A percentile compares a stretch with the other conserved stretches of the same genome.
phyloP scores from a whole-genome alignment of 2,113 vertebrate genomes.

The Clarias batrachus region DNA sequence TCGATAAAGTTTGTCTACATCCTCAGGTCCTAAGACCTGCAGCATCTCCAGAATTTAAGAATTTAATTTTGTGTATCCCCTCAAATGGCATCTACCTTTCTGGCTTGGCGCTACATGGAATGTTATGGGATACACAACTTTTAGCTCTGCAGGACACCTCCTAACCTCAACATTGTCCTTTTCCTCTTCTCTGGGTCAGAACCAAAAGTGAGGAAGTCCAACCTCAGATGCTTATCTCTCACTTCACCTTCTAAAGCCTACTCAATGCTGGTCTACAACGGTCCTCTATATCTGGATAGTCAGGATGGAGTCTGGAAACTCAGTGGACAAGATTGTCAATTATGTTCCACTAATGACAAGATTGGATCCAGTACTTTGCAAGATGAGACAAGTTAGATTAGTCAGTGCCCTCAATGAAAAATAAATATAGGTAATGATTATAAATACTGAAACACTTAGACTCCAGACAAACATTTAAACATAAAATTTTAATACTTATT shows the following conservation, averaged over 20 bases:
- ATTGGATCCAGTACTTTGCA: slow-evolving; percentile 63
- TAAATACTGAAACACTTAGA: not conserved
- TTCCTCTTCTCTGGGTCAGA: slow-evolving; percentile 68
- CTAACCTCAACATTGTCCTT: slow-evolving; percentile 58
- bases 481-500: not conserved
- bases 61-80: slow-evolving; percentile 31
- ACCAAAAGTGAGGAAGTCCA: not conserved
- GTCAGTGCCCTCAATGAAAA: slow-evolving; percentile 62
- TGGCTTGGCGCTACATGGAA: slow-evolving; percentile 76
- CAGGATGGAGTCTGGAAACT: slow-evolving; percentile 33
- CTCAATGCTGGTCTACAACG: slow-evolving; percentile 56
- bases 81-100: slow-evolving; percentile 65
- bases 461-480: not conserved
- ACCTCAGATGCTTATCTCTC: not conserved
- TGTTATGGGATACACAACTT: slow-evolving; percentile 70
- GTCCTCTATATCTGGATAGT: slow-evolving; percentile 69
- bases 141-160: slow-evolving; percentile 63
- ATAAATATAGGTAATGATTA: not conserved
- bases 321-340: slow-evolving; percentile 62
- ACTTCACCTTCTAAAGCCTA: not conserved
- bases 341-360: slow-evolving; percentile 65
- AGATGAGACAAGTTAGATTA: slow-evolving; percentile 66
- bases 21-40: slow-evolving; percentile 61
- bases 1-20: not conserved
- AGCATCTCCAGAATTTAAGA: not conserved